Conservation (phyloP, 2,797 vertebrate genomes). For the Sebastes aleutianus region DNA sequence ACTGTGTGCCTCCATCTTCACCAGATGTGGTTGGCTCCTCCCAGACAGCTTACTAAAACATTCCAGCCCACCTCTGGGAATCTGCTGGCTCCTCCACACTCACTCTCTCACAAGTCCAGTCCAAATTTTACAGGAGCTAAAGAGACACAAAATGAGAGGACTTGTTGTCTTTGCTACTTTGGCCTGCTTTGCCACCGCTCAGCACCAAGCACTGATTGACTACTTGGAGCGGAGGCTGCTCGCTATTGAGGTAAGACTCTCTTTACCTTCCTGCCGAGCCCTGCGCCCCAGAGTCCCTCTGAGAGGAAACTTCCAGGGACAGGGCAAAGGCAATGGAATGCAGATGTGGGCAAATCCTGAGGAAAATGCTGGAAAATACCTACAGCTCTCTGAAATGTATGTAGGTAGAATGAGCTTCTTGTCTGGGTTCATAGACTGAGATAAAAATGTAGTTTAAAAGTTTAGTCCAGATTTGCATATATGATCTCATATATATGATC, state of each 20-base stretch:
- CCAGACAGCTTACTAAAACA: slow-evolving; percentile 78
- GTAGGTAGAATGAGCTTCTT: not conserved
- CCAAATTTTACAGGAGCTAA: slow-evolving; percentile 32
- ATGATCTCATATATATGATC: not conserved
- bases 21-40: slow-evolving; percentile 84
- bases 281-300: slow-evolving; percentile 60
- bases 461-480: not conserved
- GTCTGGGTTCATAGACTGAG: not conserved
- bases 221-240: slow-evolving; percentile 94
- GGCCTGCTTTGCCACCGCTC: slow-evolving; percentile 77
- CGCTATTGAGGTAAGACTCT: slow-evolving; percentile 91
- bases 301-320: slow-evolving; percentile 66
- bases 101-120: slow-evolving; percentile 51
- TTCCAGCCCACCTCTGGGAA: slow-evolving; percentile 82
- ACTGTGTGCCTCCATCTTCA: slow-evolving; percentile 47
- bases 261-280: slow-evolving; percentile 61
- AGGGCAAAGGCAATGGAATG: slow-evolving; percentile 68
- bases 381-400: slow-evolving; percentile 10
- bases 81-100: slow-evolving; percentile 63
- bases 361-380: slow-evolving; percentile 49
- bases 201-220: slow-evolving; percentile 94
- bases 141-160: slow-evolving; percentile 72
- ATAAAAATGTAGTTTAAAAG: not conserved
- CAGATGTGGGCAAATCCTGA: slow-evolving; percentile 70
- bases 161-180: slow-evolving; percentile 81